Base-by-base conservation (phyloP, 92 coral and sea anemone species). In the Epizoanthus rinbou region DNA sequence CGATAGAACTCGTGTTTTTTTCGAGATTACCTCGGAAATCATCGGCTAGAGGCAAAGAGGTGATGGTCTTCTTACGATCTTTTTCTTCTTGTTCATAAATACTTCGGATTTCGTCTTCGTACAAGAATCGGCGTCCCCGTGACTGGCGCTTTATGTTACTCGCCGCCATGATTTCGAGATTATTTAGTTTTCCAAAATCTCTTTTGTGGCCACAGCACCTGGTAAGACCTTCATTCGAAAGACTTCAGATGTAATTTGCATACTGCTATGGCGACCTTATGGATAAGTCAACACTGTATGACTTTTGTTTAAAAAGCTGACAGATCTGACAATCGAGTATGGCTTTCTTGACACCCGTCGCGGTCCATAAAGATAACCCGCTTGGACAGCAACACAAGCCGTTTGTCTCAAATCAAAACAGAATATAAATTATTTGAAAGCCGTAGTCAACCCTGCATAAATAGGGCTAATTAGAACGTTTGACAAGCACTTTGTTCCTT, bases 121-220 rank as follows among this genome's bases (percentile, higher is more conserved):
- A 87, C 50, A 93, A 83, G 75, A 91, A 93, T 60, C 90, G 89
- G 16, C 98, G 89, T 19, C 90, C 91, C n/a, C 83, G 87, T 45
- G 90, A 75, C 25, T 54, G 66, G 43, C 92, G 93, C 80, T 85
- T 84, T 54, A 74, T 28, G 67, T 84, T 84, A 6, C 81, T 80
- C 52, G 85, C 75, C 57, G 94, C 91, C 97, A 93, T 93, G 50
- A 64, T 66, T 70, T 6, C 43, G 23, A n/a, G 84, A 54, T 75
- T 75, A 57, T 57, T 22, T 50, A 43, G 59, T 19, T 39, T 76
- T 63, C 58, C 43, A 41, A 59, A 25, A 33, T 25, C 52, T 60
- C 69, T 50, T 50, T 50, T 78, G 58, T 37, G 64, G 41, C 59
- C 80, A 56, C 64, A 78, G 45, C 82, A 78, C 82, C 82, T 62